A percentile compares a stretch with the other conserved stretches of the same genome.
Conservation (phyloP, 1,140 invertebrate species). For the Nephotettix cincticeps region DNA sequence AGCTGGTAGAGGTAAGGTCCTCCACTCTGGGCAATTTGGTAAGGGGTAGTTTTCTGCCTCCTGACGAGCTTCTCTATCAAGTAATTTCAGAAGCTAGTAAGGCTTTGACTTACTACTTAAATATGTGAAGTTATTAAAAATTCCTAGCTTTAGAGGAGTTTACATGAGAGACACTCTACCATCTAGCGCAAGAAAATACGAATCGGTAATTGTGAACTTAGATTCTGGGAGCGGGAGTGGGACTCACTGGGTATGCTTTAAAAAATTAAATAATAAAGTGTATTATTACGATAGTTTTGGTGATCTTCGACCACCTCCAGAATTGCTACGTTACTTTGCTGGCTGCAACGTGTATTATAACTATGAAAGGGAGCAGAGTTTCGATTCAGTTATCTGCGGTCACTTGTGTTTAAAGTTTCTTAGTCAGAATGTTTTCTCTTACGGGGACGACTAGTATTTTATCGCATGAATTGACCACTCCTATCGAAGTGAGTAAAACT, state of each 20-base stretch:
- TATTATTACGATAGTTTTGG: slow-evolving; percentile 2
- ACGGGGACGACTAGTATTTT: too few species aligned
- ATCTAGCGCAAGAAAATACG: neutral
- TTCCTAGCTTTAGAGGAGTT: slow-evolving; percentile 18
- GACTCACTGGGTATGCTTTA: neutral
- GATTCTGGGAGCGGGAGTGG: neutral
- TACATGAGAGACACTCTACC: slow-evolving; percentile 4
- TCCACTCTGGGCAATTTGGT: too few species aligned
- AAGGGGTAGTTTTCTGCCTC: too few species aligned
- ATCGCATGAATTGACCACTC: too few species aligned
- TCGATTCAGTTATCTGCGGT: neutral
- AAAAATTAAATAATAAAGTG: neutral
- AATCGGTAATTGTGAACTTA: neutral
- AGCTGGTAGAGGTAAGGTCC: too few species aligned
- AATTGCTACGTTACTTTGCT: neutral
- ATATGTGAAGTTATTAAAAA: slow-evolving; percentile 11
- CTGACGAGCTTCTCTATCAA: too few species aligned
- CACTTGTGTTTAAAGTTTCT: too few species aligned
- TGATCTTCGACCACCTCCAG: neutral
- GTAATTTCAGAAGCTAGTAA: too few species aligned
- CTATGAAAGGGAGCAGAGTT: neutral
- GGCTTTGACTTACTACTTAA: too few species aligned
- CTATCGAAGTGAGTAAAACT: too few species aligned
- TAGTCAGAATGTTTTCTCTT: too few species aligned
- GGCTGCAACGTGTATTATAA: neutral